phyloP scores from a whole-genome alignment of 2,888 invertebrate genomes.

The Acleris laterana region DNA sequence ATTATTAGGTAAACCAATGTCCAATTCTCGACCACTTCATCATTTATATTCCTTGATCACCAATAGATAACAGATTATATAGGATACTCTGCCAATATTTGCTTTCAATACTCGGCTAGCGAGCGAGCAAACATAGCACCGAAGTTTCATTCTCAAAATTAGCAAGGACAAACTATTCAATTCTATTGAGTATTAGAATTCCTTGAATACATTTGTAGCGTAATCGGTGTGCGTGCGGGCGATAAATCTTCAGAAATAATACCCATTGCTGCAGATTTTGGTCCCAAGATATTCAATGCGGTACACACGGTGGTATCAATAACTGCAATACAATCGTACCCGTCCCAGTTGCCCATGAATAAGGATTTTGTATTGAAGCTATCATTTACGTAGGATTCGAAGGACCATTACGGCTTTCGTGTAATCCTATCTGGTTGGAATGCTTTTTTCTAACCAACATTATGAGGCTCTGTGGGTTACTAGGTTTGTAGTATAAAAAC shows the following conservation, averaged over 20 bases:
- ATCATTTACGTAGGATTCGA: constrained; percentile 22
- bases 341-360: constrained; percentile 30
- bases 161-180: constrained; percentile 27
- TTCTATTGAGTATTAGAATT: constrained; percentile 16
- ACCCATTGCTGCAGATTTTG: constrained; percentile 52
- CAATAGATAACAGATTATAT: neutral
- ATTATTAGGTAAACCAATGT: too few species aligned
- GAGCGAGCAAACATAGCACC: neutral
- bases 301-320: constrained; percentile 40
- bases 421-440: neutral
- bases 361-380: constrained; percentile 28
- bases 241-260: constrained; percentile 55
- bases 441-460: too few species aligned
- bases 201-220: constrained; percentile 45
- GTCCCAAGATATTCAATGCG: constrained; percentile 57
- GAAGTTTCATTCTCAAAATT: constrained; percentile 20
- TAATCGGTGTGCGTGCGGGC: constrained; percentile 54
- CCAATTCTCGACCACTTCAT: too few species aligned
- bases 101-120: neutral
- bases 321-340: constrained; percentile 32
- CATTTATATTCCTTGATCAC: too few species aligned
- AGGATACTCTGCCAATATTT: neutral
- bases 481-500: too few species aligned
- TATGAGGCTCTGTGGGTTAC: too few species aligned
- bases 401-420: constrained; percentile 15